These are phyloP conservation scores for Pseudorhombus dupliciocellatus DNA, from an alignment of 2,113 vertebrate genomes.

Conservation along the genomic window DNA sequence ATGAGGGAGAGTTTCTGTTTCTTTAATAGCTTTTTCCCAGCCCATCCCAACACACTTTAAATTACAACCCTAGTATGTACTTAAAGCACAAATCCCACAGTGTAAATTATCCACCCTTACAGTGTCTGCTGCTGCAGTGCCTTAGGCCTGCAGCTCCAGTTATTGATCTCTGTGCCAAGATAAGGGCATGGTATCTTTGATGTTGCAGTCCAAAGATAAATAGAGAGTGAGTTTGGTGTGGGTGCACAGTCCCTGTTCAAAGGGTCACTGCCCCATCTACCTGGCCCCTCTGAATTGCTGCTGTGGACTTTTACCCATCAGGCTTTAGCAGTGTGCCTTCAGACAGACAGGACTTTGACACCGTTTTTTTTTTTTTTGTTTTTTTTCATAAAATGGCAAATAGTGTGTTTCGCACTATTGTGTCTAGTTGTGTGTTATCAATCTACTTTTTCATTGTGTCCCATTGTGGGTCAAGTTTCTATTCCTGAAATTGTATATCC, in stretches of 20 bases:
- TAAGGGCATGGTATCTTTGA: conserved; percentile 7
- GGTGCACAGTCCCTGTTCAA: conserved; percentile 23
- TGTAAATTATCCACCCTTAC: background rate
- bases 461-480: conserved; percentile 52
- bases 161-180: background rate
- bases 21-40: background rate
- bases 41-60: background rate
- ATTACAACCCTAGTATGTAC: background rate
- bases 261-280: conserved; percentile 44
- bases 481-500: conserved; percentile 20
- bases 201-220: conserved; percentile 16
- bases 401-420: background rate
- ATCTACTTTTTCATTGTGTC: background rate
- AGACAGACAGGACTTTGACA: conserved; percentile 27
- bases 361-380: background rate
- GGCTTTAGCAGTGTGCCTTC: conserved; percentile 10
- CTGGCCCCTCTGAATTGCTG: conserved; percentile 17
- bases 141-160: background rate
- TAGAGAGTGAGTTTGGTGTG: conserved; percentile 1
- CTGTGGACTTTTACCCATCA: conserved; percentile 49
- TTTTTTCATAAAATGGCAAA: background rate
- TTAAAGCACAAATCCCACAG: background rate
- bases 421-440: background rate
- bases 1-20: conserved; percentile 6
- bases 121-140: background rate